A percentile compares a stretch with the other conserved stretches of the same genome.
Conservation (phyloP, 2,888 invertebrate species). For the Stegophylla sp. region DNA sequence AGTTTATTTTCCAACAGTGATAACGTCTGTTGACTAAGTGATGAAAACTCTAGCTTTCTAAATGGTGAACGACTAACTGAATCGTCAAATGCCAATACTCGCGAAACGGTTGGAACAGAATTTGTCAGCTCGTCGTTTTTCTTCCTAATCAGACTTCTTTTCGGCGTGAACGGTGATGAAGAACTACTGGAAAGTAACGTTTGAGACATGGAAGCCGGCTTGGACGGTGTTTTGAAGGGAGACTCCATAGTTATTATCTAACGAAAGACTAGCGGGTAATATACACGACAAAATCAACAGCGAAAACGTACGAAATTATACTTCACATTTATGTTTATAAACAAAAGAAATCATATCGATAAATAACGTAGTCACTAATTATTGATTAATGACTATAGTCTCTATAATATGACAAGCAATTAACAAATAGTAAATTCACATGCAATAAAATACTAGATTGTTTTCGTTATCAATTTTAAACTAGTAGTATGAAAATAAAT, state of each 20-base stretch:
- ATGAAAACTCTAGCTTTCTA: neutral
- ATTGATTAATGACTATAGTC: neutral
- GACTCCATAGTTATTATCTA: conserved; percentile 20
- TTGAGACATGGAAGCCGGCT: neutral
- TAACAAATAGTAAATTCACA: too few species aligned
- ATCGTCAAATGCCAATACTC: conserved; percentile 22
- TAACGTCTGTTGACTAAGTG: conserved; percentile 1
- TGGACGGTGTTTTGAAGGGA: conserved; percentile 43
- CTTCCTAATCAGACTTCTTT: conserved; percentile 32
- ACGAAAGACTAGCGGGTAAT: too few species aligned
- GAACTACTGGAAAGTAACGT: conserved; percentile 18
- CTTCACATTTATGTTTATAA: neutral
- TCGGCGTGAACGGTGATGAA: conserved; percentile 48
- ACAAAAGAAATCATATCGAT: neutral
- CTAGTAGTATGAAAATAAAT: too few species aligned
- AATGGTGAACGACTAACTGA: neutral
- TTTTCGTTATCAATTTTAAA: too few species aligned
- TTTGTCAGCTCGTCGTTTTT: neutral
- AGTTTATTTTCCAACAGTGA: neutral
- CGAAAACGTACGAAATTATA: too few species aligned
- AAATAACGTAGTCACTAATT: neutral
- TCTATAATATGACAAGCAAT: too few species aligned
- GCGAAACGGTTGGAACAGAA: conserved; percentile 21
- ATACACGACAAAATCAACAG: too few species aligned
- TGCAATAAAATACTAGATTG: too few species aligned